Base-by-base conservation (phyloP, 2,113 vertebrate genomes). In the Poeciliopsis occidentalis region DNA sequence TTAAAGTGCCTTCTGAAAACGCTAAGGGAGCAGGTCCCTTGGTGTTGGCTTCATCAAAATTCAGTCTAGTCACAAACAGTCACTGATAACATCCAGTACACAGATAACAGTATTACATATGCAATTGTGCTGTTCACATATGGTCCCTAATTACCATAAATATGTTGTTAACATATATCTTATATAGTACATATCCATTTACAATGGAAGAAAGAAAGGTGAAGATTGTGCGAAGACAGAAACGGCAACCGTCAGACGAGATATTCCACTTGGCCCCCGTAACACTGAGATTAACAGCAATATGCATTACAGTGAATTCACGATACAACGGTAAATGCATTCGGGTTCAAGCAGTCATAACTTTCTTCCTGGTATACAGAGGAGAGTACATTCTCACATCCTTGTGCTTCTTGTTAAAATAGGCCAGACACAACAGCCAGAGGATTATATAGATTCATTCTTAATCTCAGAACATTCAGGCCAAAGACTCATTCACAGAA, bases 221-320 rank as follows among this genome's bases (percentile, higher is more conserved):
- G 79, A 84, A 91, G 79, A 85, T 87, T 93, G 92, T 93, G 92
- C 90, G 94, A 94, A 92, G 79, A 90, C 89, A 87, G 60, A 77
- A 82, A 84, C 34, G 61, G 78, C 84, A 85, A 82, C 85, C 69
- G 72, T 84, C 70, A 60, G 76, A 88, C 27, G 74, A 90, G 83
- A 91, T 91, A 87, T 88, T 77, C 68, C 76, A 81, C 13, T 60
- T 69, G 87, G 84, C 80, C 90, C 88, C 84, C 24, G 73, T 73
- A 74, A 91, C 83, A 92, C 75, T 83, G 79, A 89, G 80, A 85
- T 87, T 88, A 92, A 85, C 86, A 73, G 75, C 80, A 81, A 86
- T 88, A 90, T 84, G 78, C 86, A 78, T 83, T 75, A 91, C 85
- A 91, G 71, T 78, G 70, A 91, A 83, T 89, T 86, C 85, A 89